Base-by-base conservation (phyloP, 2,888 invertebrate species). In the Blera fallax region DNA sequence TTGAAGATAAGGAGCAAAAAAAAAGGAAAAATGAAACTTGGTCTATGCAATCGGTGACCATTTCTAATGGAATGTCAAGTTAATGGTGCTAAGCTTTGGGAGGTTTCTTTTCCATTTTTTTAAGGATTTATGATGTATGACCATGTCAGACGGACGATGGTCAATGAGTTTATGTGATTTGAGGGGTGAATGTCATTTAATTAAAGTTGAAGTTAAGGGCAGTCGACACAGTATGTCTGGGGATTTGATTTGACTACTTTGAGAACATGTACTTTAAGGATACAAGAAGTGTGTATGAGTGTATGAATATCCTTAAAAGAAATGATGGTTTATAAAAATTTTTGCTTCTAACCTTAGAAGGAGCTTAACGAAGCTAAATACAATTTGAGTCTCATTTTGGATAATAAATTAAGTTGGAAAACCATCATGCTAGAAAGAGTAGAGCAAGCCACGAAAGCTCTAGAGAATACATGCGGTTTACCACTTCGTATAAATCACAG, bases 31-130 rank as follows among this genome's bases (percentile, higher is more conserved):
- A 16, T 14, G 10, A 50, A 48, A 60, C 27, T 52, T 56, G 21
- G 62, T 50, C 64, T 50, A 54, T 79, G 81, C 80, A 70, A 58
- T 76, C 76, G 70, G 27, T 43, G 24, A 72, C 37, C 67, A 76
- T 60, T 76, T 85, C 81, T 85, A 85, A 85, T 85, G 85, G 81
- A 85, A 85, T 85, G 85, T 77, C 85, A 81, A 81, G 65, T 81
- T 85, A 85, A 85, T 85, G 84, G 84, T 85, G 76, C 65, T 81
- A 70, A 74, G 84, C 80, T 80, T 65, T 81, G 60, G 56, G 50
- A 50, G 58, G 65, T 72, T 85, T 73, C 40, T 58, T 18, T 50
- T 60, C 14, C 6, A 8, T 50, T 54, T 62, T 67, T 54, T 58
- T 27, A 34, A 3, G 34, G 54, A 76, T 81, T 81, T 85, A 81